Base-by-base conservation (phyloP, 1,140 invertebrate species). In the Phocides pigmalion region DNA sequence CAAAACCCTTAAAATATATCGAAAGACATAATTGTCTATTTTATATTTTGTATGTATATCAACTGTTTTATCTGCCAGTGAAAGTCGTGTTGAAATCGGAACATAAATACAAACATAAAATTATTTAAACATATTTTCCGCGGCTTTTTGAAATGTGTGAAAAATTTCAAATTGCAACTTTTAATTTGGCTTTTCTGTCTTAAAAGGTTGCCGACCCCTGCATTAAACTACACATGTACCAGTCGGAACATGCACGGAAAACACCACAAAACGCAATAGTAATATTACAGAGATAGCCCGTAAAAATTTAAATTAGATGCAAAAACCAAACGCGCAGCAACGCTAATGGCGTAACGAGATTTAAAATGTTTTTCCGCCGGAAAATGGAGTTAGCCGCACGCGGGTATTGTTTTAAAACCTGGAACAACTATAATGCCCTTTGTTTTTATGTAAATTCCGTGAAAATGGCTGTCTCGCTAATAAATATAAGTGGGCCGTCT, bases 271-370 rank as follows among this genome's bases (percentile, higher is more conserved):
- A 62, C 50, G 53, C 51, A 66, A 42, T 19, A 22, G 66, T 72
- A 68, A 75, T 72, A 75, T 69, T 50, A 71, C 65, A 54, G 50
- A 63, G 70, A 74, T 72, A 64, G 64, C 59, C 51, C 53, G 70
- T 66, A 72, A 75, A 75, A 75, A 76, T 72, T 76, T 70, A 76
- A 76, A 76, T 76, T 72, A 76, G 70, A 68, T 66, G 70, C 73
- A 72, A 76, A 72, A 74, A 72, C 68, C 39, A 58, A 64, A 64
- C 64, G 61, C 67, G 65, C 64, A 66, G 62, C 64, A 67, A 63
- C 66, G 56, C 70, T 76, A 73, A 76, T 74, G 67, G 73, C 70
- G 71, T 76, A 74, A 67, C 71, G 61, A 59, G 66, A 66, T 70
- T 74, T 65, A 70, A 76, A 71, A 75, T 72, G 74, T 78, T 72